phyloP scores from a whole-genome alignment of 1,140 invertebrate genomes.

The Drosophila ercepeae region DNA sequence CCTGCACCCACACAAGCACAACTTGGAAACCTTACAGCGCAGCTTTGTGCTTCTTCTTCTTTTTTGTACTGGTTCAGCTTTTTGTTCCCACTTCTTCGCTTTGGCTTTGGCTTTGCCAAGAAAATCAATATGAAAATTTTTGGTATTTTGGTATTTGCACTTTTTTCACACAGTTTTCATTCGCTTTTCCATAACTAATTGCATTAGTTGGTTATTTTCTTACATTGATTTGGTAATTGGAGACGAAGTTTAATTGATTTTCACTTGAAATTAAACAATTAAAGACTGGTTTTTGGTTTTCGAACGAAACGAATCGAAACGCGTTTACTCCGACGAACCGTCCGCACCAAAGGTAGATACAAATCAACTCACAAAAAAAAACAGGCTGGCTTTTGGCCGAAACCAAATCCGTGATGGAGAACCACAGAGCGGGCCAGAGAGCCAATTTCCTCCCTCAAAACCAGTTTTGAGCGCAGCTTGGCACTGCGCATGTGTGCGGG shows the following conservation, averaged over 20 bases:
- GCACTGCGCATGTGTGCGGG: constrained; percentile 59
- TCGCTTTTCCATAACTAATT: constrained; percentile 11
- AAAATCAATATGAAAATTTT: constrained; percentile 74
- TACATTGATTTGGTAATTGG: constrained; percentile 53
- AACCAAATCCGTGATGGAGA: constrained; percentile 31
- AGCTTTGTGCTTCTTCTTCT: constrained; percentile 73
- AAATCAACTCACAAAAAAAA: constrained; percentile 70
- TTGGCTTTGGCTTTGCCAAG: constrained; percentile 44
- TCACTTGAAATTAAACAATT: constrained; percentile 46
- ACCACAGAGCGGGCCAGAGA: constrained; percentile 8
- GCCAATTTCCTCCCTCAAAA: constrained; percentile 75
- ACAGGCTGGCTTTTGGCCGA: constrained; percentile 65
- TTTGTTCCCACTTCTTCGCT: constrained; percentile 37
- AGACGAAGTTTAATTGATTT: constrained; percentile 44
- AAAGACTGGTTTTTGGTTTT: constrained; percentile 70
- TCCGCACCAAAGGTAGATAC: constrained; percentile 82
- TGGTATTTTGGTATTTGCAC: constrained; percentile 64
- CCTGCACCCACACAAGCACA: constrained; percentile 21
- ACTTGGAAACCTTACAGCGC: constrained; percentile 74
- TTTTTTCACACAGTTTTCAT: constrained; percentile 54
- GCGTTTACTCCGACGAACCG: constrained; percentile 70
- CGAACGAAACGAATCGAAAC: constrained; percentile 50
- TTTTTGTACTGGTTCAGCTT: constrained; percentile 36
- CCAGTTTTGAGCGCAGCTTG: constrained; percentile 77
- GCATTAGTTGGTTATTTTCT: constrained; percentile 24